A percentile compares a stretch with the other conserved stretches of the same genome.
Evolutionary conservation across 2,888 invertebrate genomes (phyloP).

Genomic region (Micropterix aruncella): DNA sequence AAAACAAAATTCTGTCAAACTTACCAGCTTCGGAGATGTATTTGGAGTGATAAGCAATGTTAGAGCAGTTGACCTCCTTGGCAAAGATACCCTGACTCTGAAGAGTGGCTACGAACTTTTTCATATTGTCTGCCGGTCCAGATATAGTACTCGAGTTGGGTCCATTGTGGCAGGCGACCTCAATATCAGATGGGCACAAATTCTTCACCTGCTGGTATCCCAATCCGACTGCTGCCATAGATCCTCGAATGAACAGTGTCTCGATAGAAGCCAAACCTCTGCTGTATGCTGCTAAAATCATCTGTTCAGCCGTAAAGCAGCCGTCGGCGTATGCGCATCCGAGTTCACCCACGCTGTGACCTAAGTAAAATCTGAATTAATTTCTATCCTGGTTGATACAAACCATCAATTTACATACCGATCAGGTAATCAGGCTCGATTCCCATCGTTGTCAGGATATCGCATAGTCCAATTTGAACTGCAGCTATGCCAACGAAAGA

Average conservation of each 20-base stretch:
- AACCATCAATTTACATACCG: constrained; percentile 19
- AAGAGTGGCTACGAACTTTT: constrained; percentile 37
- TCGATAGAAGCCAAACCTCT: constrained; percentile 65
- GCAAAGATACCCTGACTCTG: constrained; percentile 64
- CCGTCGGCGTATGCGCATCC: constrained; percentile 94
- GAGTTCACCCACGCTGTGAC: constrained; percentile 90
- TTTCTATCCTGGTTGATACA: too few species aligned
- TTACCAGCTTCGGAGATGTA: constrained; percentile 55
- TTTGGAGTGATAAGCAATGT: constrained; percentile 80
- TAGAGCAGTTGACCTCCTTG: constrained; percentile 68
- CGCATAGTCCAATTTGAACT: constrained; percentile 43
- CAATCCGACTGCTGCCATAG: constrained; percentile 80
- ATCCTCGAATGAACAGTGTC: constrained; percentile 53
- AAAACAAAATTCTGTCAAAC: constrained; percentile 15
- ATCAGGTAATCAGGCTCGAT: constrained; percentile 34
- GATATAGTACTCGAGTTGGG: constrained; percentile 65
- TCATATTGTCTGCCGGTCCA: constrained; percentile 51
- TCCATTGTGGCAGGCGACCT: constrained; percentile 71
- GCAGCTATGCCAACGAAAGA: constrained; percentile 65
- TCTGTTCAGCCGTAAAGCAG: constrained; percentile 75
- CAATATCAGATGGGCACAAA: constrained; percentile 43
- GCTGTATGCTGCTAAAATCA: constrained; percentile 72
- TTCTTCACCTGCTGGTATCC: constrained; percentile 32
- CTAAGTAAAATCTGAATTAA: constrained; percentile 21
- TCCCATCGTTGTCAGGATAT: constrained; percentile 33